Base-by-base conservation (phyloP, 2,113 vertebrate species). In the Archilochus colubris region DNA sequence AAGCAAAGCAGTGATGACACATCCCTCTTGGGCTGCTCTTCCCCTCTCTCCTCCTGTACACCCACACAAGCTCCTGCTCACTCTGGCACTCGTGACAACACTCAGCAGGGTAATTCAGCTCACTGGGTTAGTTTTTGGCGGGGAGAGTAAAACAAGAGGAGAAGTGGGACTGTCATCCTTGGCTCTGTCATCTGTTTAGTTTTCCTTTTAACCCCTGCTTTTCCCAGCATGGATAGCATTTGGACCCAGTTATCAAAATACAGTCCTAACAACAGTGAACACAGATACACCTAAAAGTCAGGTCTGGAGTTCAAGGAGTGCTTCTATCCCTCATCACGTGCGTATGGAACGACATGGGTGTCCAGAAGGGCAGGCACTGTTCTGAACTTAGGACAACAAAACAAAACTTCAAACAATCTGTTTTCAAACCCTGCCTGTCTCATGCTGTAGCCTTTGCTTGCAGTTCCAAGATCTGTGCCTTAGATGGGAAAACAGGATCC, bases 161-260 rank as follows among this genome's bases (percentile, higher is more conserved):
- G 40, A 67, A 82, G 27, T 40, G 33, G n/a, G 55, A 79, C 94
- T 89, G 78, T 91, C 90, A 82, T 85, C 62, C 54, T 92, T 89
- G 78, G 48, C 64, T 82, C 17, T 72, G 12, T 61, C 33, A 75
- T 80, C 59, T 91, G 50, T 75, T 85, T 87, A 53, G 40, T 31
- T 87, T 87, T 87, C 36, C 40, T 95, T 84, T 95, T 93, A 96
- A 92, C 62, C 58, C 53, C 44, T 87, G 61, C 55, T 82, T 92
- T 84, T 72, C 70, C n/a, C 82, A 91, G 89, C 76, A 90, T 13
- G 30, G 25, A 79, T 7, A 30, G 36, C 7, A 78, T 67, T 86
- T 72, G n/a, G 57, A 84, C 4, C 4, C 6, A 82, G 53, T 86
- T 67, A 70, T n/a, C 74, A 88, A 92, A 86, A 81, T 11, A 66